Conservation (phyloP, 1,140 invertebrate species). For the Drosophila aff. region DNA sequence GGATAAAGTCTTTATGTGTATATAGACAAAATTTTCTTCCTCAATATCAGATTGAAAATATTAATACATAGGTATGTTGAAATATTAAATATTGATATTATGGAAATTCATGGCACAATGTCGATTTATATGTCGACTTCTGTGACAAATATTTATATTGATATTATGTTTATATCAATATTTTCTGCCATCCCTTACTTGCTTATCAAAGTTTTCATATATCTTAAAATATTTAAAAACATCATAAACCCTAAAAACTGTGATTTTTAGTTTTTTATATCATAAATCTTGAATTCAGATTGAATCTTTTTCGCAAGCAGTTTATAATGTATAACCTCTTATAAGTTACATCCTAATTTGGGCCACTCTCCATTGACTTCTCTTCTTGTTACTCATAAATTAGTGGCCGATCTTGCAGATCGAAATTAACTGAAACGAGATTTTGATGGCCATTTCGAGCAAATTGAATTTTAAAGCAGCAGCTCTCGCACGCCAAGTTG, state of each 20-base stretch:
- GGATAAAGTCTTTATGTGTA: too few relatives aligned
- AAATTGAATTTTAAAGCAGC: slow-evolving; percentile 57
- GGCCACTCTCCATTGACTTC: not conserved
- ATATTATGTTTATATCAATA: not conserved
- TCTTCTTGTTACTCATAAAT: slow-evolving; percentile 13
- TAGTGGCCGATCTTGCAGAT: slow-evolving; percentile 16
- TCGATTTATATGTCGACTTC: too few relatives aligned
- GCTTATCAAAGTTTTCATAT: not conserved
- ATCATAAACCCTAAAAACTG: not conserved
- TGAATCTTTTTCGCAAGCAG: not conserved
- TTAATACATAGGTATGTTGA: too few relatives aligned
- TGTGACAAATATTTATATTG: not conserved
- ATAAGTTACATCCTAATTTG: not conserved
- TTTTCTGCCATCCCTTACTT: not conserved
- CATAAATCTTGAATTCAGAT: not conserved
- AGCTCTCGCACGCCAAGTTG: slow-evolving; percentile 18
- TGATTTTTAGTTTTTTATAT: too few relatives aligned
- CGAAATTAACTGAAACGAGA: slow-evolving; percentile 34
- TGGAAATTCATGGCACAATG: too few relatives aligned
- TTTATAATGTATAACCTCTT: not conserved
- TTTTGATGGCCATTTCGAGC: slow-evolving; percentile 8
- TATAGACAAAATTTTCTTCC: too few relatives aligned
- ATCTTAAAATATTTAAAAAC: not conserved
- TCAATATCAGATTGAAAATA: too few relatives aligned
- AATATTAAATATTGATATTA: too few relatives aligned